Percentiles rank a stretch among this genome's conserved stretches.
Evolutionary conservation across 1,140 invertebrate species (phyloP).

Genomic region (Pectinophora gossypiella): DNA sequence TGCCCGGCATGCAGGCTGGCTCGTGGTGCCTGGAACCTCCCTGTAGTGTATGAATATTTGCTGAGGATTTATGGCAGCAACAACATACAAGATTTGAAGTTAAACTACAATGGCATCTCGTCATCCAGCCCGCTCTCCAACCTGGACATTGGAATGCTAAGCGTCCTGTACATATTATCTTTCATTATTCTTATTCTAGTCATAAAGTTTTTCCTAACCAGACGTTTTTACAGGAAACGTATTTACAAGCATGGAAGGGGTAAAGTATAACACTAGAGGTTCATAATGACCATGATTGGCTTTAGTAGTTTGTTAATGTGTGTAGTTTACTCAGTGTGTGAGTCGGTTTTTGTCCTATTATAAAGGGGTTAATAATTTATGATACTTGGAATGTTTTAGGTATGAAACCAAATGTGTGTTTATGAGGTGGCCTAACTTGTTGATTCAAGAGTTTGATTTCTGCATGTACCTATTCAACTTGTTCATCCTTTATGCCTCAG

Average conservation of each 20-base stretch:
- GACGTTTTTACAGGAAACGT: conserved; percentile 82
- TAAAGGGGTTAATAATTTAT: no score
- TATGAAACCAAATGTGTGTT: no score
- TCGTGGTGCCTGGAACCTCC: conserved; percentile 80
- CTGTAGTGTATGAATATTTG: conserved; percentile 85
- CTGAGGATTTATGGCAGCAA: conserved; percentile 82
- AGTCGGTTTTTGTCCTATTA: no score
- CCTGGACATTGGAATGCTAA: conserved; percentile 66
- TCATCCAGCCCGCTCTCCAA: conserved; percentile 50
- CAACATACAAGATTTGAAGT: conserved; percentile 55
- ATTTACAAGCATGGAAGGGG: conserved; percentile 79
- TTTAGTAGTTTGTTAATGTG: neutral
- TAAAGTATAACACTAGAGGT: conserved; percentile 78
- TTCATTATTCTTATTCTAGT: conserved; percentile 78
- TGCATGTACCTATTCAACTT: no score
- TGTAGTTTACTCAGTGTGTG: no score
- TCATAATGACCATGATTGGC: no score
- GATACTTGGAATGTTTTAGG: no score
- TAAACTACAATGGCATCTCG: conserved; percentile 21
- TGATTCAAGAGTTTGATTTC: no score
- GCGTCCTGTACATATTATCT: conserved; percentile 72
- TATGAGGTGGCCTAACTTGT: no score
- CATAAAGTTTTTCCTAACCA: conserved; percentile 85
- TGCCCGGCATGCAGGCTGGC: conserved; percentile 83
- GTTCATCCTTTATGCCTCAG: no score